Evolutionary conservation across 2,888 invertebrate species (phyloP), one percentile per base, ranked within the genome.

Genomic region (Esperia sulphurella): DNA sequence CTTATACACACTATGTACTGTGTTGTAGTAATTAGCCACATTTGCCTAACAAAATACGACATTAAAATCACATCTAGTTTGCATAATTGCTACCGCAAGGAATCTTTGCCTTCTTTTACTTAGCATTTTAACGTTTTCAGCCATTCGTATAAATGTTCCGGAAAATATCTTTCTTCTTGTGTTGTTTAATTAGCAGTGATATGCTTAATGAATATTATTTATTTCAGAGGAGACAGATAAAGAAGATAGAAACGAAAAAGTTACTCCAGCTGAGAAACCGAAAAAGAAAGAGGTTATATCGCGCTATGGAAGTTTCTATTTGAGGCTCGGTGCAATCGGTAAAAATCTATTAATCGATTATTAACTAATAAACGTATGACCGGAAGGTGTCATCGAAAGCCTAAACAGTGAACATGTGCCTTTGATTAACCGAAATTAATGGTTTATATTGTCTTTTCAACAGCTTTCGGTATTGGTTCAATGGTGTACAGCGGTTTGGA

Each of bases 241-340:
- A 61, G 82, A 81, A 49, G 87, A 86, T 43, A 82, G 66, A 62
- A 81, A 69, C 55, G 79, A 63, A 10, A 85, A 79, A 75, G 59
- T 61, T 33, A 71, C 75, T 37, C 78, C 78, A n/a, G 73, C 51
- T 53, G 82, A 81, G 54, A 84, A 75, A 71, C 59, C 62, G 65
- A 68, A 63, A 49, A 88, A 63, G 49, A 88, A 88, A 59, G 85
- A 85, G 58, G 71, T 54, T 53, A 79, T 88, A 59, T 82, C 88
- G 39, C 75, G 95, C 62, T 96, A 95, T 72, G 96, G 96, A 45
- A 96, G 96, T 79, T 96, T 97, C 79, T 97, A 96, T 82, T 90
- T 97, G 46, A 91, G 96, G 60, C 92, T 96, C 37, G 96, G 96
- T 45, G 96, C 96, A 46, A 94, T 95, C 59, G 94, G 95, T 94